phyloP scores from a whole-genome alignment of 2,113 vertebrate species.

The Mixornis gularis region DNA sequence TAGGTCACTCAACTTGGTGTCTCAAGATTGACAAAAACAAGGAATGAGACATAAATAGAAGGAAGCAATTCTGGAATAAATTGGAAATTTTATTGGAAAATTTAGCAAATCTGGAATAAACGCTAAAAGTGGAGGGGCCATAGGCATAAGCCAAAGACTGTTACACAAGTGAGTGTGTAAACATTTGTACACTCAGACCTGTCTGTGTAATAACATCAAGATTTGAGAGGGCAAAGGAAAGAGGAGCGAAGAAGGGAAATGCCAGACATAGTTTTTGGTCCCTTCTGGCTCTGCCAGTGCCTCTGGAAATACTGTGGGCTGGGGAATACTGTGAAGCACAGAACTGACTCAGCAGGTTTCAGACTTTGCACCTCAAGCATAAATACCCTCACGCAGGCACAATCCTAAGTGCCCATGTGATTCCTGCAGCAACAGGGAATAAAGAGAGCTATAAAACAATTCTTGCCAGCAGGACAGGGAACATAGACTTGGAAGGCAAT shows the following conservation, averaged over 20 bases:
- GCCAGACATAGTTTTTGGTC: background rate
- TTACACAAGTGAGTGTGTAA: background rate
- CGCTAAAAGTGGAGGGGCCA: background rate
- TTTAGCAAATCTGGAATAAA: background rate
- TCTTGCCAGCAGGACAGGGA: background rate
- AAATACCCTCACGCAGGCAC: background rate
- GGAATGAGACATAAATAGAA: background rate
- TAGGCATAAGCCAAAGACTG: background rate
- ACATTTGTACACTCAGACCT: background rate
- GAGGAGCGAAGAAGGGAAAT: background rate
- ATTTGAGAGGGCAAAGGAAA: background rate
- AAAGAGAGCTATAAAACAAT: background rate
- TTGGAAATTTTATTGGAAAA: too few species aligned
- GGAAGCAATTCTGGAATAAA: background rate
- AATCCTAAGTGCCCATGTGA: fast-evolving
- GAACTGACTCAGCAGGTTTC: background rate
- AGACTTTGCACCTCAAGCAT: background rate
- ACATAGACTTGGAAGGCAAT: background rate
- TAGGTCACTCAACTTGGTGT: background rate
- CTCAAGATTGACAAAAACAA: background rate
- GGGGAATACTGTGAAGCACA: background rate
- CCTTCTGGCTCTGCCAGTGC: background rate
- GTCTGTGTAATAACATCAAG: background rate
- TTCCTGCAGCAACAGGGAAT: background rate
- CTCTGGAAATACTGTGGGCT: background rate